Evolutionary conservation across 2,113 vertebrate genomes (phyloP).

Genomic region (Ictalurus punctatus): DNA sequence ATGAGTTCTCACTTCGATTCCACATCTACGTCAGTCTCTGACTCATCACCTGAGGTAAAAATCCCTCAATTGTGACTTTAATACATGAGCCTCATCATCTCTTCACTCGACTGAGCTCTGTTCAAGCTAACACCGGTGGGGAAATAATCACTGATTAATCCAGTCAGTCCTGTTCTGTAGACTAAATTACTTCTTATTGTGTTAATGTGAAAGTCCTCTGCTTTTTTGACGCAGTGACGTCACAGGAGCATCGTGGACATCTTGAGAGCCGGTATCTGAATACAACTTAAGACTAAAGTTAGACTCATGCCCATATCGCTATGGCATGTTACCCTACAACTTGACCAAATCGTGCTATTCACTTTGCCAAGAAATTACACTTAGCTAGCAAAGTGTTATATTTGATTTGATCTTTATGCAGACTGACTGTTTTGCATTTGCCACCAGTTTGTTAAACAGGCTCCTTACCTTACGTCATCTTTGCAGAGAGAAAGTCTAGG

Average conservation of each 20-base stretch:
- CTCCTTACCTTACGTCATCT: neutral
- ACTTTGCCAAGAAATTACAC: neutral
- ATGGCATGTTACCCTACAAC: neutral
- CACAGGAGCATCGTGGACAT: neutral
- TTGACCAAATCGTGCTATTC: neutral
- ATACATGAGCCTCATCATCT: neutral
- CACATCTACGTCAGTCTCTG: neutral
- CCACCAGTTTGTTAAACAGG: neutral
- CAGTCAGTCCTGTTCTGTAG: neutral
- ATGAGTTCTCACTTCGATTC: neutral
- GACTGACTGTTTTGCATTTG: neutral
- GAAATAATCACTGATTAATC: neutral
- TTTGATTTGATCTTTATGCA: neutral
- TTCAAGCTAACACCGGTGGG: neutral
- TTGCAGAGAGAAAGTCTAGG: neutral
- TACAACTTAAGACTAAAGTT: neutral
- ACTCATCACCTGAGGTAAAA: neutral
- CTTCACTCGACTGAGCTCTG: neutral
- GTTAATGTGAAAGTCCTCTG: neutral
- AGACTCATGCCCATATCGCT: neutral
- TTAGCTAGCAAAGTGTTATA: neutral
- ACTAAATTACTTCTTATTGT: neutral
- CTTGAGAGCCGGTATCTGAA: neutral
- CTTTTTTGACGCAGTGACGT: neutral
- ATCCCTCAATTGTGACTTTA: neutral